These are phyloP conservation scores for Augochlorella aurata DNA, from an alignment of 2,888 invertebrate genomes.

Conservation along the genomic window DNA sequence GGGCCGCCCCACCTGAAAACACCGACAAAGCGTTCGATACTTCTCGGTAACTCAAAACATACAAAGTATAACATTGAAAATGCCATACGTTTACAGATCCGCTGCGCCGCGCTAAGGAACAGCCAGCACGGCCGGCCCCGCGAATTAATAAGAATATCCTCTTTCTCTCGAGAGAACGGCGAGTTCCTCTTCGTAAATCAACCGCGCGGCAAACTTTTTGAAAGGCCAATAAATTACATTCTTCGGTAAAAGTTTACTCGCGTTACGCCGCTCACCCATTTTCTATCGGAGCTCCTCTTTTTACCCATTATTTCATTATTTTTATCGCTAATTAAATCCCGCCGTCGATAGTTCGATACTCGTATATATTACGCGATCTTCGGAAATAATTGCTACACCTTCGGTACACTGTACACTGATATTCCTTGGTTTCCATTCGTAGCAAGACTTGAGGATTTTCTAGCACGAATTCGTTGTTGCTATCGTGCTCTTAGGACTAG, in stretches of 20 bases:
- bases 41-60: too few relatives aligned
- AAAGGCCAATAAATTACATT: conserved; percentile 25
- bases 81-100: too few relatives aligned
- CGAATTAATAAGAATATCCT: conserved; percentile 6
- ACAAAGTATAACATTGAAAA: too few relatives aligned
- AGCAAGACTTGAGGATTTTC: too few relatives aligned
- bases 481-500: too few relatives aligned
- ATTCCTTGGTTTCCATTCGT: background rate
- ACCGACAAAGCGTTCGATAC: too few relatives aligned
- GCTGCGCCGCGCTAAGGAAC: too few relatives aligned
- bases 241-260: conserved; percentile 7
- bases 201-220: background rate
- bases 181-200: conserved; percentile 2
- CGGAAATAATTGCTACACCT: background rate
- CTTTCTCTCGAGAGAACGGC: background rate
- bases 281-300: background rate
- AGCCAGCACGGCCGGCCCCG: too few relatives aligned
- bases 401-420: background rate
- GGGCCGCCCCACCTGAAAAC: too few relatives aligned
- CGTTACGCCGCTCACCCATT: conserved; percentile 7
- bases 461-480: too few relatives aligned
- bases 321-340: conserved; percentile 1
- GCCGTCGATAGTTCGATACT: background rate
- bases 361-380: background rate
- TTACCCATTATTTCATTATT: conserved; percentile 8